Evolutionary conservation across 2,797 vertebrate genomes (phyloP).

Genomic region (Coluber constrictor): DNA sequence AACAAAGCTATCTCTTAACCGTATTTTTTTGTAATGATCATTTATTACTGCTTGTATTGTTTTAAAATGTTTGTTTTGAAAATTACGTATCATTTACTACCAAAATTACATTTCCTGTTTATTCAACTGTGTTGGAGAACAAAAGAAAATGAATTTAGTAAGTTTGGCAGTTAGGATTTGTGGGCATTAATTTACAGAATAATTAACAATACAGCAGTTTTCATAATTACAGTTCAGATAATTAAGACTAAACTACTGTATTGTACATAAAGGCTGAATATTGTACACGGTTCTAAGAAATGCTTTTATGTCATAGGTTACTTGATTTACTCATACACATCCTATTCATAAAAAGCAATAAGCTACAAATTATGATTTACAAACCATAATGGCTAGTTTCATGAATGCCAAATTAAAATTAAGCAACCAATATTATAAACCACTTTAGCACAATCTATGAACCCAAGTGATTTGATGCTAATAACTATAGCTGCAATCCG

Average conservation of each 20-base stretch:
- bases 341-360: not conserved
- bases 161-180: slow-evolving; percentile 24
- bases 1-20: not conserved
- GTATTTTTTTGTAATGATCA: not conserved
- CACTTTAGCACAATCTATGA: not conserved
- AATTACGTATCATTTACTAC: slow-evolving; percentile 6
- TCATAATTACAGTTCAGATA: not conserved
- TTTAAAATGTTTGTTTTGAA: slow-evolving; percentile 1
- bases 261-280: not conserved
- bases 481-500: not conserved
- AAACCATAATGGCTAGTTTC: not conserved
- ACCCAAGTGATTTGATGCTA: not conserved
- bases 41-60: not conserved
- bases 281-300: not conserved
- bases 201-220: slow-evolving; percentile 14
- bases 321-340: not conserved
- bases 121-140: not conserved
- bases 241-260: not conserved
- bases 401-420: not conserved
- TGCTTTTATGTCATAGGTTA: not conserved
- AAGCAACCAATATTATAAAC: not conserved
- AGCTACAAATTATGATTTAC: not conserved
- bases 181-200: slow-evolving; percentile 18
- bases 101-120: not conserved
- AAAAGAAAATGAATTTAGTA: slow-evolving; percentile 11